Conservation (phyloP, 2,113 vertebrate species). For the Climacteris rufus region DNA sequence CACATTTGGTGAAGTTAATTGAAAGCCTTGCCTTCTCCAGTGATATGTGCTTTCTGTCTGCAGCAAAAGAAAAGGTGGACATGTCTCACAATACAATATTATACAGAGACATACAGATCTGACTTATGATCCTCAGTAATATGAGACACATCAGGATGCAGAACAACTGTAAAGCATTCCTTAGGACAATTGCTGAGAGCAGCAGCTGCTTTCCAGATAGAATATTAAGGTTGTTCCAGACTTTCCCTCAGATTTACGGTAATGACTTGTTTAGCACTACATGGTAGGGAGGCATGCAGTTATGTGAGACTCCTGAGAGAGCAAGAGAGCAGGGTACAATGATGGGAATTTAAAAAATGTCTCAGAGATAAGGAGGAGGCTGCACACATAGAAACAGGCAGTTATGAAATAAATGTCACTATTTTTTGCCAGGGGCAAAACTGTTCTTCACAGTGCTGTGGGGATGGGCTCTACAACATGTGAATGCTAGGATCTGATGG, state of each 20-base stretch:
- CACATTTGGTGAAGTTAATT: not conserved
- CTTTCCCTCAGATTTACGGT: not conserved
- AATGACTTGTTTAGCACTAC: not conserved
- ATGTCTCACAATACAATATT: not conserved
- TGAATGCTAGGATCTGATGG: not conserved
- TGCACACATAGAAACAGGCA: not conserved
- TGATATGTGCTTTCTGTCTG: not conserved
- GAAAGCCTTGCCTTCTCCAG: not conserved
- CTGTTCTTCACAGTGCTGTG: not conserved
- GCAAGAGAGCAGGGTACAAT: not conserved
- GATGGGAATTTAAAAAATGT: slow-evolving; percentile 25
- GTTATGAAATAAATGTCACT: not conserved
- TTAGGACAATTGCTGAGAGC: not conserved
- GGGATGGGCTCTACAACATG: accelerated
- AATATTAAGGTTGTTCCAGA: not conserved
- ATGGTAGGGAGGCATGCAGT: not conserved
- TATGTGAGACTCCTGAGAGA: slow-evolving; percentile 46
- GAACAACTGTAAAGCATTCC: slow-evolving; percentile 30
- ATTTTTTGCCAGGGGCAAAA: not conserved
- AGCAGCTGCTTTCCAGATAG: slow-evolving; percentile 35
- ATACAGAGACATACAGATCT: not conserved
- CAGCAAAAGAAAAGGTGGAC: slow-evolving; percentile 23
- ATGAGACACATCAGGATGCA: not conserved
- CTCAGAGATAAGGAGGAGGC: slow-evolving; percentile 1
- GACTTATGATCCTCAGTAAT: not conserved